phyloP scores from a whole-genome alignment of 1,140 invertebrate genomes.

The Macrobrachium nipponense region DNA sequence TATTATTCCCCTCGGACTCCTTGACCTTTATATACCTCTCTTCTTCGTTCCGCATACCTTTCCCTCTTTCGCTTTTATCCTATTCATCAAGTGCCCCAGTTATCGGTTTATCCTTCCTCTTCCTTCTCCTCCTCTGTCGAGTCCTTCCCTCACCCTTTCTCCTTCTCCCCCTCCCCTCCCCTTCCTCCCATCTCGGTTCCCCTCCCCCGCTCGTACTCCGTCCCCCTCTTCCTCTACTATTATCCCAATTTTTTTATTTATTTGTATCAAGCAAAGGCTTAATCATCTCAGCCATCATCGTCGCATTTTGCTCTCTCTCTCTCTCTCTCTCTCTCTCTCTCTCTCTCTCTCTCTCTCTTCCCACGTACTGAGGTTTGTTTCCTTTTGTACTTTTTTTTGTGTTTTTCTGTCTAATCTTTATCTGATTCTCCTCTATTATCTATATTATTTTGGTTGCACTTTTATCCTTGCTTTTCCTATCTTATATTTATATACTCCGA shows the following conservation, averaged over 20 bases:
- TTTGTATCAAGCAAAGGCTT: too few relatives aligned
- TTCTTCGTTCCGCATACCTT: neutral
- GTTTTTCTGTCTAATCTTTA: too few relatives aligned
- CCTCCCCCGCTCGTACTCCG: neutral
- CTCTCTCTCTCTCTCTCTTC: slow-evolving; percentile 27
- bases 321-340: slow-evolving; percentile 35
- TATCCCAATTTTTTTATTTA: neutral
- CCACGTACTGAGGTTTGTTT: too few relatives aligned
- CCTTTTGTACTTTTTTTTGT: too few relatives aligned
- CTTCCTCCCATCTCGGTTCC: neutral
- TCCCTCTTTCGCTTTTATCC: neutral
- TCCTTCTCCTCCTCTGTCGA: neutral
- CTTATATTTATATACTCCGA: too few relatives aligned
- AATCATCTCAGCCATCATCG: too few relatives aligned
- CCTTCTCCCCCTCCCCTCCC: neutral
- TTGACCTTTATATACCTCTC: neutral
- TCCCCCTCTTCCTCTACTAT: neutral
- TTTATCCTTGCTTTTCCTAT: too few relatives aligned
- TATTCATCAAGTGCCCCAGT: neutral
- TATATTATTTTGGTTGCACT: too few relatives aligned
- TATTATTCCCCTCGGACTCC: too few relatives aligned
- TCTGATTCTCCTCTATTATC: too few relatives aligned
- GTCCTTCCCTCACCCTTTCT: neutral
- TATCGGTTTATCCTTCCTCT: neutral
- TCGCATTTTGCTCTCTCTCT: neutral